These are phyloP conservation scores for Ciona savignyi DNA, from an alignment of 23 tunicate genomes.

Conservation along the genomic window DNA sequence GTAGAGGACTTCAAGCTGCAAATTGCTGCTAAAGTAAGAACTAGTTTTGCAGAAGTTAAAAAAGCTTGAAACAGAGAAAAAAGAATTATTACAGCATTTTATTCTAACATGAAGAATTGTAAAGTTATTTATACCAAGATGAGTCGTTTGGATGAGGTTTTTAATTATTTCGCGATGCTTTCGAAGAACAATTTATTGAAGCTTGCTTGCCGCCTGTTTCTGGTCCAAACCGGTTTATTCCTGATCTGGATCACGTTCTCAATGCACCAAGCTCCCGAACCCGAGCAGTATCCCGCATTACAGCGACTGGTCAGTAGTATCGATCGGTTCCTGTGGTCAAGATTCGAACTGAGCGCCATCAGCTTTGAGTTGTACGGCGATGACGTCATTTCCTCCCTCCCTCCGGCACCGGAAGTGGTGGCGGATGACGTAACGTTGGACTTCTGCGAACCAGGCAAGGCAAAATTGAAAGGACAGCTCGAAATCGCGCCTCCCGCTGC, in stretches of 20 bases:
- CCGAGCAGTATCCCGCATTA: conserved; percentile 20
- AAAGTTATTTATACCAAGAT: too few relatives aligned
- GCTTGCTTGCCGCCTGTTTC: not conserved
- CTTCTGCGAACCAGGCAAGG: conserved; percentile 14
- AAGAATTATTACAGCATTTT: too few relatives aligned
- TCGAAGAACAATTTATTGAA: not conserved
- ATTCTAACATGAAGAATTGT: too few relatives aligned
- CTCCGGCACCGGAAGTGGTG: not conserved
- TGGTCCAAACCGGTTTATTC: not conserved
- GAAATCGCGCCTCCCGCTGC: not conserved
- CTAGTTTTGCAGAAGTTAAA: too few relatives aligned
- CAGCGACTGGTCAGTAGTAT: conserved; percentile 26
- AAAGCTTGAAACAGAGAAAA: too few relatives aligned
- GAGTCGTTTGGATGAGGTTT: too few relatives aligned
- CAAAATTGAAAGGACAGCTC: conserved; percentile 6
- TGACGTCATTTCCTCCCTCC: not conserved
- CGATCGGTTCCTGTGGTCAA: conserved; percentile 43
- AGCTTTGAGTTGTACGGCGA: not conserved
- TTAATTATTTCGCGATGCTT: too few relatives aligned
- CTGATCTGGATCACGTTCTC: not conserved
- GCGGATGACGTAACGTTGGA: conserved; percentile 3
- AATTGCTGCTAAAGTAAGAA: too few relatives aligned
- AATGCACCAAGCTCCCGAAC: not conserved
- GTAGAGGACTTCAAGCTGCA: too few relatives aligned
- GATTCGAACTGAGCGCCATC: conserved; percentile 13